A percentile compares a stretch with the other conserved stretches of the same genome.
phyloP scores from a whole-genome alignment of 2,797 vertebrate species.

The Triplophysa yarkandensis region DNA sequence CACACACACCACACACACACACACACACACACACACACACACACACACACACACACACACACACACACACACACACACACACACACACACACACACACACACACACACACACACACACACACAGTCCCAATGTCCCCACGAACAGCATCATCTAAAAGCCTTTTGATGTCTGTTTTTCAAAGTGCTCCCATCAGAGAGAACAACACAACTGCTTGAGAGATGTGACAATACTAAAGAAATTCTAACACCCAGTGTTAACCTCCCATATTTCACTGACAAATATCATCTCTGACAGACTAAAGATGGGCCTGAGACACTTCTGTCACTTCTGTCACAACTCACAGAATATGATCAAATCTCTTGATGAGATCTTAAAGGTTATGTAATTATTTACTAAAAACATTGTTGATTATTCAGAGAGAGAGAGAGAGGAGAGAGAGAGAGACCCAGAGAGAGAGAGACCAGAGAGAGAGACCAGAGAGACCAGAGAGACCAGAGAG shows the following conservation, averaged over 20 bases:
- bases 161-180: conserved; percentile 51
- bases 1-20: background rate
- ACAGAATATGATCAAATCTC: background rate
- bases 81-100: background rate
- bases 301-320: conserved; percentile 3
- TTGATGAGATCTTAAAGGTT: background rate
- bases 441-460: background rate
- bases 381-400: background rate
- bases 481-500: background rate
- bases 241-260: conserved; percentile 27
- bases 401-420: too few species aligned
- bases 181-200: conserved; percentile 32
- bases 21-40: conserved; percentile 3
- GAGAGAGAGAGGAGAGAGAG: background rate
- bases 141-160: conserved; percentile 47
- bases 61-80: background rate
- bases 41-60: background rate
- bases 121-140: conserved; percentile 19
- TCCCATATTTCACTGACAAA: conserved; percentile 16
- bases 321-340: background rate
- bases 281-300: conserved; percentile 7
- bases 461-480: conserved; percentile 2
- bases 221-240: conserved; percentile 20
- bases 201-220: conserved; percentile 27
- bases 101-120: conserved; percentile 7